A percentile compares a stretch with the other conserved stretches of the same genome.
phyloP scores from a whole-genome alignment of 2,113 vertebrate genomes.

The Clarias macrocephalus region DNA sequence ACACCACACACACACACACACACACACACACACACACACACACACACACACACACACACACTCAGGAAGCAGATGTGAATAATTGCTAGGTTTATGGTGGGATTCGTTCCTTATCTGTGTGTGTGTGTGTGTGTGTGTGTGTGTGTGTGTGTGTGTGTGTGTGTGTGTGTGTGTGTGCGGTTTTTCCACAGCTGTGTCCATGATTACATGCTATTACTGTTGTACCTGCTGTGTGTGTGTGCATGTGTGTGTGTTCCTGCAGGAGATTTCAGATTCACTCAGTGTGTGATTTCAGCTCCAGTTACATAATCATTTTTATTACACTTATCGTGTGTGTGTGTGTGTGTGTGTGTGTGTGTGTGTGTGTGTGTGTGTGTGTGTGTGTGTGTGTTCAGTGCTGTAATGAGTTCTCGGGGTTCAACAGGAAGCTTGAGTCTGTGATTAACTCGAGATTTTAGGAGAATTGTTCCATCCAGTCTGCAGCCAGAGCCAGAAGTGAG shows the following conservation, averaged over 20 bases:
- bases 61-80: not conserved
- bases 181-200: not conserved
- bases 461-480: not conserved
- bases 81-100: not conserved
- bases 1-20: too few relatives aligned
- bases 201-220: not conserved
- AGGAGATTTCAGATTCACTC: not conserved
- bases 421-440: not conserved
- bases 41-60: too few relatives aligned
- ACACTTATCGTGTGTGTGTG: not conserved
- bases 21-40: too few relatives aligned
- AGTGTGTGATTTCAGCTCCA: not conserved
- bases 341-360: too few relatives aligned
- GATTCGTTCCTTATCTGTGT: not conserved
- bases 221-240: not conserved
- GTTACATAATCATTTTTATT: not conserved
- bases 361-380: not conserved
- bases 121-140: not conserved
- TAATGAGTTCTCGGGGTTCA: not conserved
- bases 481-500: not conserved
- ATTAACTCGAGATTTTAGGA: not conserved
- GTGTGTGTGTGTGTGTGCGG: not conserved
- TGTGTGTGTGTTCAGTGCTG: not conserved
- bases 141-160: not conserved
- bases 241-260: not conserved